Evolutionary conservation across 2,113 vertebrate species (phyloP).

Genomic region (Columba janthina): DNA sequence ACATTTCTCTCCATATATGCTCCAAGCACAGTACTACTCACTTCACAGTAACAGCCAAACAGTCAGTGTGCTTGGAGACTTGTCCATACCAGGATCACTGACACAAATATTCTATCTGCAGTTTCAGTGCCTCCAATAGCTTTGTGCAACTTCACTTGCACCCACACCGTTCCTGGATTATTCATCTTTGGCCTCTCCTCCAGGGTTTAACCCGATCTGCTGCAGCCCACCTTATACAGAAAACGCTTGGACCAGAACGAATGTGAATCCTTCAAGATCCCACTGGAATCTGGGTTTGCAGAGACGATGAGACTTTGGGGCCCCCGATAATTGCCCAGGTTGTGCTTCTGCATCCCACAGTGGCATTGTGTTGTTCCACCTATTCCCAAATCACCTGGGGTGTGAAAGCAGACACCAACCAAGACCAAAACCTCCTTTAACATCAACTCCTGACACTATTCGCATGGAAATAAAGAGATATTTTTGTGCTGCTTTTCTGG

Average conservation of each 20-base stretch:
- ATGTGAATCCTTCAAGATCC: accelerated
- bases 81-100: not conserved
- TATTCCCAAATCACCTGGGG: not conserved
- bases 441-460: not conserved
- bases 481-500: not conserved
- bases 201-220: not conserved
- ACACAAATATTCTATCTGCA: not conserved
- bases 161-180: not conserved
- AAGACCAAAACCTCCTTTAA: not conserved
- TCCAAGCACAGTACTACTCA: not conserved
- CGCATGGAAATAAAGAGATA: not conserved
- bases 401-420: not conserved
- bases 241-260: not conserved
- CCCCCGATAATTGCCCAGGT: not conserved
- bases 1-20: not conserved
- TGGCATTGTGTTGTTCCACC: not conserved
- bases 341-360: not conserved
- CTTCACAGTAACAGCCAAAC: not conserved
- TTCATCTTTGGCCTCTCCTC: not conserved
- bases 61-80: not conserved
- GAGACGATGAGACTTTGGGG: not conserved
- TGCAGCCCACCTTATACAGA: not conserved
- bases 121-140: not conserved
- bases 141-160: not conserved
- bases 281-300: not conserved